phyloP scores from a whole-genome alignment of 2,888 invertebrate genomes.

The Anthrax anthrax region DNA sequence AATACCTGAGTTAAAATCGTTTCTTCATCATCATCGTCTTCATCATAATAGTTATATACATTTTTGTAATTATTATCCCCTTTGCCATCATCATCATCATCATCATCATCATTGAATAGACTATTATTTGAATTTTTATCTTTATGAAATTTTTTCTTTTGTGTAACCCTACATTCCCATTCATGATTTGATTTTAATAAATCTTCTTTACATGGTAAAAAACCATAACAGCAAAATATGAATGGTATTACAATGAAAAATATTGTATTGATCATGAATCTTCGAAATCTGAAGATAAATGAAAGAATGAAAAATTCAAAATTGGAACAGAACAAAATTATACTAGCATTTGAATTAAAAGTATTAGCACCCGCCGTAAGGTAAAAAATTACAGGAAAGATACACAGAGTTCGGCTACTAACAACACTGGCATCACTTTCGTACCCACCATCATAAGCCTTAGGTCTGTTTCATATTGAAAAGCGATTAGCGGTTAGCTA shows the following conservation, averaged over 20 bases:
- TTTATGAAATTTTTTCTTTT: conserved; percentile 1
- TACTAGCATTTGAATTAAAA: too few relatives aligned
- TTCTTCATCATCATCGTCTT: conserved; percentile 13
- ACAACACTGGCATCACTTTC: too few relatives aligned
- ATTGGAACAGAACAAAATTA: neutral
- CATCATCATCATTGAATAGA: neutral
- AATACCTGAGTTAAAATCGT: conserved; percentile 14
- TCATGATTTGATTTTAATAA: conserved; percentile 16
- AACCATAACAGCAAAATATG: conserved; percentile 21
- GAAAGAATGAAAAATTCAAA: neutral
- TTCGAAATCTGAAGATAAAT: conserved; percentile 10
- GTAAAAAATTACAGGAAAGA: too few relatives aligned
- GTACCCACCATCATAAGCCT: too few relatives aligned
- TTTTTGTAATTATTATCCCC: neutral
- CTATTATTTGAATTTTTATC: neutral
- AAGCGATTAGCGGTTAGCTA: too few relatives aligned
- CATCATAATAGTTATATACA: neutral
- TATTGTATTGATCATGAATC: conserved; percentile 20
- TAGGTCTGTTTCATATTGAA: too few relatives aligned
- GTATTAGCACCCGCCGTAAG: too few relatives aligned
- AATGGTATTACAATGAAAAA: conserved; percentile 20
- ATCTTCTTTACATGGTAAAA: conserved; percentile 19
- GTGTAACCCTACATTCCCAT: conserved; percentile 18
- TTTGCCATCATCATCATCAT: neutral
- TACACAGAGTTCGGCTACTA: too few relatives aligned